Conservation (phyloP, 2,888 invertebrate genomes). For the Hydroisotoma schaefferi region DNA sequence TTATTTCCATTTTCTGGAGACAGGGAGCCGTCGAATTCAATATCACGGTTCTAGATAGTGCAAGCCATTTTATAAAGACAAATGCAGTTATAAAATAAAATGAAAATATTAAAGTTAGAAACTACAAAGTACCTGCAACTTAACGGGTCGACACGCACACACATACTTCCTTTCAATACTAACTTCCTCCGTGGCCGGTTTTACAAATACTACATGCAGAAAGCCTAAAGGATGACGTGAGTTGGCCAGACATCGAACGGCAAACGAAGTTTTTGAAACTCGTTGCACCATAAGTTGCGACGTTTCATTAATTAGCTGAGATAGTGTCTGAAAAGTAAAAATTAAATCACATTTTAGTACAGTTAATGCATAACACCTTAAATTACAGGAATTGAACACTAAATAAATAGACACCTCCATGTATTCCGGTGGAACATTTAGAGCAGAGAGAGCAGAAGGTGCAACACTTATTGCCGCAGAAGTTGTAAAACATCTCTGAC, state of each 20-base stretch:
- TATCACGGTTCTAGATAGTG: conserved; percentile 19
- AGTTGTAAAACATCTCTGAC: conserved; percentile 61
- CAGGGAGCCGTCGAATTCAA: conserved; percentile 3
- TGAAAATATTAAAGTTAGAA: not conserved
- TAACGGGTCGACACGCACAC: conserved; percentile 60
- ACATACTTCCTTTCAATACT: conserved; percentile 58
- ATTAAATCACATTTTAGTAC: not conserved
- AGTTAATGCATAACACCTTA: not conserved
- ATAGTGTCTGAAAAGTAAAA: conserved; percentile 55
- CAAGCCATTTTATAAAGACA: not conserved
- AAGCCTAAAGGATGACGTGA: conserved; percentile 67
- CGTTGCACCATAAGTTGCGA: conserved; percentile 64
- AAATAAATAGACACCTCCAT: conserved; percentile 53
- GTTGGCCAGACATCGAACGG: conserved; percentile 65
- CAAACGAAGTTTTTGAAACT: conserved; percentile 67
- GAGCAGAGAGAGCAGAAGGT: conserved; percentile 60
- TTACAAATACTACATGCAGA: conserved; percentile 64
- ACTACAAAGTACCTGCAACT: conserved; percentile 51
- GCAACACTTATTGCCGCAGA: conserved; percentile 62
- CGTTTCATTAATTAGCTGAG: conserved; percentile 59
- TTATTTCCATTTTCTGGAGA: conserved; percentile 15
- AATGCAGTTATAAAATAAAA: not conserved
- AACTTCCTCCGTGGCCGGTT: conserved; percentile 49
- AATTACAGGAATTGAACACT: not conserved
- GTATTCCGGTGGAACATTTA: conserved; percentile 60